phyloP scores from a whole-genome alignment of 2,888 invertebrate genomes.

The Noctua fimbriata region DNA sequence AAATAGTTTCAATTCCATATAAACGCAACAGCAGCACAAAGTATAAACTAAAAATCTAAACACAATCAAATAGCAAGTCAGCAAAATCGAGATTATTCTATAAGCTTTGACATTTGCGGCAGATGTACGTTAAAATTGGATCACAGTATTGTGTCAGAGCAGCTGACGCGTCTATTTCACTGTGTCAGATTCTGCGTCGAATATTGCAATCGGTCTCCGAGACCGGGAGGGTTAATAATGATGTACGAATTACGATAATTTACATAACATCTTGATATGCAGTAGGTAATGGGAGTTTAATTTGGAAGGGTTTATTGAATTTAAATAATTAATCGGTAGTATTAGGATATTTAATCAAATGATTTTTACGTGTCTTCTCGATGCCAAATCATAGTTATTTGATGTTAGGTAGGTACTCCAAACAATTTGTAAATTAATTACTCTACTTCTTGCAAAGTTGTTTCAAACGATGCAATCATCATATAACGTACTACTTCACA shows the following conservation, averaged over 20 bases:
- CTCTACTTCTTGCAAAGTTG: background rate
- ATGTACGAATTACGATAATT: slow-evolving; percentile 48
- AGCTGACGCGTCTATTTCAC: slow-evolving; percentile 68
- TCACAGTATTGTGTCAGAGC: slow-evolving; percentile 68
- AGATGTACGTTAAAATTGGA: slow-evolving; percentile 72
- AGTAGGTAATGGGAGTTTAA: background rate
- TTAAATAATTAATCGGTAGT: background rate
- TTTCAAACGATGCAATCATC: background rate
- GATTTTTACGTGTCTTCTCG: background rate
- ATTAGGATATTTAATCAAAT: background rate
- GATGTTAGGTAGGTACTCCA: background rate
- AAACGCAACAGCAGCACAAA: background rate
- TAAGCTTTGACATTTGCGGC: slow-evolving; percentile 70
- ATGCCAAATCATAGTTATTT: background rate
- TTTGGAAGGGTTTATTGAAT: slow-evolving; percentile 22
- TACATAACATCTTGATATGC: slow-evolving; percentile 34
- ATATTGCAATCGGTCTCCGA: slow-evolving; percentile 67
- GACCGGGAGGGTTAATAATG: slow-evolving; percentile 66
- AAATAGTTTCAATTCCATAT: background rate
- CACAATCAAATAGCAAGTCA: slow-evolving; percentile 55
- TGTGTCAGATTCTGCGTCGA: slow-evolving; percentile 68
- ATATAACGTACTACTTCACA: background rate
- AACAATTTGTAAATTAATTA: background rate
- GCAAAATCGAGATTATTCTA: slow-evolving; percentile 63
- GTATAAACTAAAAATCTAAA: slow-evolving; percentile 34